phyloP scores from a whole-genome alignment of 2,113 vertebrate genomes.

The Leptocoma aspasia region DNA sequence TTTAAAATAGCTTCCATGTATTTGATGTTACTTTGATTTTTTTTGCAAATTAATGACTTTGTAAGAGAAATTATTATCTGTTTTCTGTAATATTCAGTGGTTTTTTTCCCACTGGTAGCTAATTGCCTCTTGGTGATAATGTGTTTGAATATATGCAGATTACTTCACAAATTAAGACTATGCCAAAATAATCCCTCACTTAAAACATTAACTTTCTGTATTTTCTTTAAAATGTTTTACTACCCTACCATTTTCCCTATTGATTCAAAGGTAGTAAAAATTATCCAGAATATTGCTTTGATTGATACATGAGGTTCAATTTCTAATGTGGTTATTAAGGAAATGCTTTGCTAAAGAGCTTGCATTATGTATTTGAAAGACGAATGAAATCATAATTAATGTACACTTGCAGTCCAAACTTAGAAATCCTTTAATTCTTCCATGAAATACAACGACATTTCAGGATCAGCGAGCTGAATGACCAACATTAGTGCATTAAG shows the following conservation, averaged over 20 bases:
- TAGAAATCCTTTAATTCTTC: background rate
- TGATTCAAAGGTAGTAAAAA: constrained; percentile 58
- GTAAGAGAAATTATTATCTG: background rate
- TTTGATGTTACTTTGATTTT: constrained; percentile 34
- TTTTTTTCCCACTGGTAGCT: background rate
- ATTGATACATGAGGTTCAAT: constrained; percentile 8
- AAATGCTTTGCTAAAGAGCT: constrained; percentile 64
- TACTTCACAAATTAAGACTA: background rate
- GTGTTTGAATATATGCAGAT: constrained; percentile 14
- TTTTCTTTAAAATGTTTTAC: constrained; percentile 4
- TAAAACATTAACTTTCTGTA: background rate
- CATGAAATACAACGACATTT: background rate
- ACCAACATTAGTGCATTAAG: background rate
- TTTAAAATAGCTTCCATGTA: constrained; percentile 58
- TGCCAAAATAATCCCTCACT: background rate
- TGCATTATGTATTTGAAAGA: constrained; percentile 72
- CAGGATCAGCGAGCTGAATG: background rate
- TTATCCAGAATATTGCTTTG: constrained; percentile 44
- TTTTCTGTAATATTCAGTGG: constrained; percentile 37
- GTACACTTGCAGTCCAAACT: background rate
- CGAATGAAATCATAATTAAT: constrained; percentile 66
- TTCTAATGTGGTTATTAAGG: constrained; percentile 49
- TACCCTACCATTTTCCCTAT: background rate
- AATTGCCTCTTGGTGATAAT: background rate
- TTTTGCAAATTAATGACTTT: background rate